Conservation (phyloP, 2,888 invertebrate genomes). For the Spodoptera picta region DNA sequence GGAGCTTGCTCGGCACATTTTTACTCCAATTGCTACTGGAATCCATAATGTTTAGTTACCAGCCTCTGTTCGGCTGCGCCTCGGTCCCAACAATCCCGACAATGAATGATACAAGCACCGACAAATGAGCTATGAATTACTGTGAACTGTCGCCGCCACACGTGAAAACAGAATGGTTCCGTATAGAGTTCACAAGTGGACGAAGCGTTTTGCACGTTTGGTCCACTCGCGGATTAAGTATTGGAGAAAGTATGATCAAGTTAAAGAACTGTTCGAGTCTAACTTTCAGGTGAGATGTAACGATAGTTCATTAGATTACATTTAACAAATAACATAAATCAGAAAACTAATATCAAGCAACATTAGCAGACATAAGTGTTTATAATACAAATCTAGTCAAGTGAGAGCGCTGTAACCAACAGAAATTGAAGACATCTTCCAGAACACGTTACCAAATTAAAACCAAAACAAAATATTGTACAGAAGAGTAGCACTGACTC, state of each 20-base stretch:
- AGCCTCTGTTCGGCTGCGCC: conserved; percentile 47
- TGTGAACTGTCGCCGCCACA: conserved; percentile 35
- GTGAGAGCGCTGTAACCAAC: conserved; percentile 45
- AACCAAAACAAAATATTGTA: conserved; percentile 30
- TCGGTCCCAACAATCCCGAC: conserved; percentile 31
- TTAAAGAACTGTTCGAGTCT: conserved; percentile 28
- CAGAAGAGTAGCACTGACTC: conserved; percentile 31
- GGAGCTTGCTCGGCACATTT: conserved; percentile 77
- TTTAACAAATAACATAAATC: conserved; percentile 44
- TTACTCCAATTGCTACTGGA: conserved; percentile 87
- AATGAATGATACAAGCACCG: conserved; percentile 55
- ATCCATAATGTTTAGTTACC: conserved; percentile 70
- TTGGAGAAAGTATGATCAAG: conserved; percentile 10
- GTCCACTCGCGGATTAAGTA: conserved; percentile 24
- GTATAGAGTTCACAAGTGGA: conserved; percentile 36
- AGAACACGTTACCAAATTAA: conserved; percentile 30
- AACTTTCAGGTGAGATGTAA: conserved; percentile 21
- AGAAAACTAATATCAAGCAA: conserved; percentile 61
- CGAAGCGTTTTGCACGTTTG: conserved; percentile 19
- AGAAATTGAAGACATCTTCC: conserved; percentile 49
- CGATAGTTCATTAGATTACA: conserved; percentile 27
- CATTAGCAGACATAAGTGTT: conserved; percentile 57
- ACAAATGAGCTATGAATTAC: conserved; percentile 39
- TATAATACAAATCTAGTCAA: conserved; percentile 54
- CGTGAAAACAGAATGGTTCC: conserved; percentile 43